Evolutionary conservation across 1,140 invertebrate species (phyloP).

Genomic region (Anastrepha ludens): DNA sequence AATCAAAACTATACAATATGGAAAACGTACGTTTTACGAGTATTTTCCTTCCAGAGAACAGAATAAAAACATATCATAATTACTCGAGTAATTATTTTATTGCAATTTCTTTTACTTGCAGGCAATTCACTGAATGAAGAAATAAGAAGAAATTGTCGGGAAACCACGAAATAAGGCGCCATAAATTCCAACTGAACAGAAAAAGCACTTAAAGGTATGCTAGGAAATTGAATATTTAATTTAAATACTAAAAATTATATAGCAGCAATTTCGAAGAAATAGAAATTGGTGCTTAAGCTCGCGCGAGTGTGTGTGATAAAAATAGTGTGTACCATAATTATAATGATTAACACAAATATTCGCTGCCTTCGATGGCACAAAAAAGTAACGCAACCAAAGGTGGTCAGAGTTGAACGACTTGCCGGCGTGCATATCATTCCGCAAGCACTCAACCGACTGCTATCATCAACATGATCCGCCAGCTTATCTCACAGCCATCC

Average conservation of each 20-base stretch:
- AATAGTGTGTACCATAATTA: slow-evolving; percentile 8
- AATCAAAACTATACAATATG: neutral
- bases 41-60: neutral
- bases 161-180: neutral
- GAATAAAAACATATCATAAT: neutral
- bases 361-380: slow-evolving; percentile 14
- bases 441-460: neutral
- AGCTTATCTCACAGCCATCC: neutral
- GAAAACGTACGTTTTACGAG: neutral
- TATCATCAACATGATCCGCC: neutral
- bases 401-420: slow-evolving; percentile 34
- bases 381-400: neutral
- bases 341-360: slow-evolving; percentile 29
- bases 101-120: neutral
- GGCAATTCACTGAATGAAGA: neutral
- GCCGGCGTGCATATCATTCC: slow-evolving; percentile 12
- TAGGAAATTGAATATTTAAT: neutral
- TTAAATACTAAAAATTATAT: too few species aligned
- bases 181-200: neutral
- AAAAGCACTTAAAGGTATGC: slow-evolving; percentile 8
- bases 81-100: neutral
- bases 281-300: neutral
- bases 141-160: neutral
- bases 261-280: too few species aligned
- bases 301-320: neutral